Percentiles rank a stretch among this genome's conserved stretches.
Evolutionary conservation across 1,140 invertebrate genomes (phyloP).

Genomic region (Reticulitermes speratus): DNA sequence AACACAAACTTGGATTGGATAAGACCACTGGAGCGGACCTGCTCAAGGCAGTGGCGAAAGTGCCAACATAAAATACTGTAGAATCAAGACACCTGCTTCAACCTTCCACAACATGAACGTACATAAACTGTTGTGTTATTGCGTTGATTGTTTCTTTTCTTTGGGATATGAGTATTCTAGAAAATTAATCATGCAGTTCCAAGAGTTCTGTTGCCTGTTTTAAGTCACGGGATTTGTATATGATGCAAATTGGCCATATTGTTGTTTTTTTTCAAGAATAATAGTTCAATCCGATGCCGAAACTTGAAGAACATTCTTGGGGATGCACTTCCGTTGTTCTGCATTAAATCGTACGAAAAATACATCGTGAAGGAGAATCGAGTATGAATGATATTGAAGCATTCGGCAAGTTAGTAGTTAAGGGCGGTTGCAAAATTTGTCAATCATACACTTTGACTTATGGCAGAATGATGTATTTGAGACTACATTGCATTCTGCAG

Average conservation of each 20-base stretch:
- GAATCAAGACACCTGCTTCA: neutral
- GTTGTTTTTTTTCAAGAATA: neutral
- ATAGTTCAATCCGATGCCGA: neutral
- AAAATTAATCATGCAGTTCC: neutral
- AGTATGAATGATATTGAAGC: no score
- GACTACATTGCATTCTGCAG: no score
- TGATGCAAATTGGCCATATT: neutral
- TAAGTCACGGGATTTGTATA: neutral
- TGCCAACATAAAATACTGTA: slow-evolving; percentile 56
- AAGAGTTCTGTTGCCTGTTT: neutral
- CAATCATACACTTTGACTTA: no score
- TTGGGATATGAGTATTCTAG: neutral
- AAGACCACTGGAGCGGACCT: slow-evolving; percentile 61
- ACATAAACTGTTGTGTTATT: neutral
- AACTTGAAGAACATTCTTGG: neutral
- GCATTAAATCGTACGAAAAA: neutral
- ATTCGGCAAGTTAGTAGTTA: no score
- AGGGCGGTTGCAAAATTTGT: no score
- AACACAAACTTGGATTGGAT: slow-evolving; percentile 50
- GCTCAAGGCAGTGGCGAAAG: slow-evolving; percentile 64
- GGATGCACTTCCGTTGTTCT: neutral
- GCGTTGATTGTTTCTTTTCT: neutral
- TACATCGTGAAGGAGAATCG: neutral
- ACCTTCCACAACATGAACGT: neutral
- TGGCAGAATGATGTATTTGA: no score